Evolutionary conservation across 2,113 vertebrate species (phyloP).

Genomic region (Neotragus moschatus): DNA sequence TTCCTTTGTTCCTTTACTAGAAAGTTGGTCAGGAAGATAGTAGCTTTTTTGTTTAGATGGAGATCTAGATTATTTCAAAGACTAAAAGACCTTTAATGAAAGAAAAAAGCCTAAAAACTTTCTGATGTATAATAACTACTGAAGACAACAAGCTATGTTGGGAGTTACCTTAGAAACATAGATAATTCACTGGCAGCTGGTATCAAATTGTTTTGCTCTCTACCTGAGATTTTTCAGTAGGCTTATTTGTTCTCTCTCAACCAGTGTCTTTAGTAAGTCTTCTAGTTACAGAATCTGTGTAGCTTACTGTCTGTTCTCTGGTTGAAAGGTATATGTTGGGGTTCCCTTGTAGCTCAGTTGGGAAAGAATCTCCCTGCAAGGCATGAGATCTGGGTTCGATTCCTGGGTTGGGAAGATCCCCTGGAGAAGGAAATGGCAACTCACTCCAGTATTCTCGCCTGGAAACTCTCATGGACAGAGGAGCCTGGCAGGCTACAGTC

Average conservation of each 20-base stretch:
- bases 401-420: neutral
- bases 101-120: neutral
- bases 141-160: neutral
- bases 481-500: neutral
- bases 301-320: neutral
- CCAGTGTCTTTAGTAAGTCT: neutral
- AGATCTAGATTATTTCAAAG: conserved; percentile 11
- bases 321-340: neutral
- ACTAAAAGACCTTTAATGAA: neutral
- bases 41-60: neutral
- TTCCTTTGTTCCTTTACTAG: neutral
- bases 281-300: neutral
- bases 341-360: neutral
- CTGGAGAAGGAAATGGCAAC: neutral
- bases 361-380: neutral
- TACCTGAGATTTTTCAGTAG: neutral
- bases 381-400: neutral
- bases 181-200: neutral
- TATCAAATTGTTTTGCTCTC: neutral
- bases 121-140: neutral
- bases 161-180: neutral
- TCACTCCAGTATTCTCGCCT: neutral
- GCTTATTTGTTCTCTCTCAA: neutral
- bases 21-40: neutral
- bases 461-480: neutral